These are phyloP conservation scores for Epirrhoe alternata DNA, from an alignment of 2,888 invertebrate genomes.

Conservation along the genomic window DNA sequence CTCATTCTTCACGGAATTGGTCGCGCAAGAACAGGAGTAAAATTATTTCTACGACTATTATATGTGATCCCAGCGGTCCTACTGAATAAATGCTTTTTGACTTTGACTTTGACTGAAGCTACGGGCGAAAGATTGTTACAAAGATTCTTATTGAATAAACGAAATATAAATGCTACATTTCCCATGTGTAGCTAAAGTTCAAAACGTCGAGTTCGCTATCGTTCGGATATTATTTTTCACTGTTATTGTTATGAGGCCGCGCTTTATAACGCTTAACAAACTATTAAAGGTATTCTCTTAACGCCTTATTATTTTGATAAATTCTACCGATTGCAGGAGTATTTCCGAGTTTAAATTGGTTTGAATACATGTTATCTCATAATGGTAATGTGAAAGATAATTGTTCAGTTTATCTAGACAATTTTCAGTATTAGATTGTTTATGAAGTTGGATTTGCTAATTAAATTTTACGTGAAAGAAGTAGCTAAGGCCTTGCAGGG, in stretches of 20 bases:
- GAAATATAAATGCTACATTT: background rate
- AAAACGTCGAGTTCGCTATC: constrained; percentile 19
- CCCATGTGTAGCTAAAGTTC: constrained; percentile 6
- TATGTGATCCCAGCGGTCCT: no score
- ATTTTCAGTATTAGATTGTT: background rate
- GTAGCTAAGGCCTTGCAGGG: no score
- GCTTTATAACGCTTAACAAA: constrained; percentile 78
- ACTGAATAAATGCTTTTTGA: no score
- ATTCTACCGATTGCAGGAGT: constrained; percentile 52
- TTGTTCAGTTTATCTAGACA: background rate
- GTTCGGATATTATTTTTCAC: constrained; percentile 76
- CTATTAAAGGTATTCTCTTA: constrained; percentile 76
- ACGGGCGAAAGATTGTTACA: background rate
- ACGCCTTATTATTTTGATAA: constrained; percentile 75
- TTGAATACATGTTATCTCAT: constrained; percentile 1
- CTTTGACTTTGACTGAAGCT: no score
- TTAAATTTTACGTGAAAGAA: background rate
- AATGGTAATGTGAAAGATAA: background rate
- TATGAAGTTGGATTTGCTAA: background rate
- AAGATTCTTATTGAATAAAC: background rate
- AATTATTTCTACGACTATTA: no score
- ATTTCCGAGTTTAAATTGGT: constrained; percentile 5
- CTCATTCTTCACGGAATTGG: no score
- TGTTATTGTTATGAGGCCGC: constrained; percentile 76
- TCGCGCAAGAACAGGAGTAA: no score